A percentile compares a stretch with the other conserved stretches of the same genome.
These are phyloP conservation scores for Hyposoter didymator DNA, from an alignment of 2,888 invertebrate genomes.

Conservation along the genomic window DNA sequence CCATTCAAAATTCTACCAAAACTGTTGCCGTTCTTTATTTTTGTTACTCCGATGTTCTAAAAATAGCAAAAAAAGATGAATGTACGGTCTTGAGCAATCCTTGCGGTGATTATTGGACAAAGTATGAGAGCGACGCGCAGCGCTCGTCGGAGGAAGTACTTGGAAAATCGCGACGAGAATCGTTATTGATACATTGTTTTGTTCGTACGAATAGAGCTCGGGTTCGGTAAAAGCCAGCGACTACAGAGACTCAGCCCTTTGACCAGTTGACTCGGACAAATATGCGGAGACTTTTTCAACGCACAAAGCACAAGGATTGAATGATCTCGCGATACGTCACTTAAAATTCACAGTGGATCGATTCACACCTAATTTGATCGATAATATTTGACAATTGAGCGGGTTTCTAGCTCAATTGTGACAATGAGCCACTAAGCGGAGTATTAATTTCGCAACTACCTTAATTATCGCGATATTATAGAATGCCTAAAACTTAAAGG, in stretches of 20 bases:
- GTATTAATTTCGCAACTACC: constrained; percentile 11
- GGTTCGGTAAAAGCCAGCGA: not conserved
- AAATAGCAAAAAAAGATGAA: not conserved
- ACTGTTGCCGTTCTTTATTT: not conserved
- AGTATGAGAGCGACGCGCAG: not conserved
- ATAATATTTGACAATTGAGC: constrained; percentile 7
- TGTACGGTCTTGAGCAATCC: not conserved
- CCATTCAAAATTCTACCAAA: too few species aligned
- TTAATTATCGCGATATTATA: constrained; percentile 14
- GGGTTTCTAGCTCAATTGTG: not conserved
- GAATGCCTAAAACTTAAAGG: constrained; percentile 31
- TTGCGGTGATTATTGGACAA: not conserved
- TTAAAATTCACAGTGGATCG: not conserved
- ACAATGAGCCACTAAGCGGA: not conserved
- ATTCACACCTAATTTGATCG: not conserved
- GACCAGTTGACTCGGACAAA: not conserved
- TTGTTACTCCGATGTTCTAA: not conserved
- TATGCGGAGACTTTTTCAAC: not conserved
- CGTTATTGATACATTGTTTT: not conserved
- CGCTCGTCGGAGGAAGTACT: not conserved
- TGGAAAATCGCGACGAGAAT: constrained; percentile 5
- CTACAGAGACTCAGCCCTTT: not conserved
- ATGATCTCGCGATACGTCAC: not conserved
- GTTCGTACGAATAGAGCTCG: constrained; percentile 13
- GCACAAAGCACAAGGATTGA: not conserved